Evolutionary conservation across 2,797 vertebrate species (phyloP).

Genomic region (Bovichtus variegatus): DNA sequence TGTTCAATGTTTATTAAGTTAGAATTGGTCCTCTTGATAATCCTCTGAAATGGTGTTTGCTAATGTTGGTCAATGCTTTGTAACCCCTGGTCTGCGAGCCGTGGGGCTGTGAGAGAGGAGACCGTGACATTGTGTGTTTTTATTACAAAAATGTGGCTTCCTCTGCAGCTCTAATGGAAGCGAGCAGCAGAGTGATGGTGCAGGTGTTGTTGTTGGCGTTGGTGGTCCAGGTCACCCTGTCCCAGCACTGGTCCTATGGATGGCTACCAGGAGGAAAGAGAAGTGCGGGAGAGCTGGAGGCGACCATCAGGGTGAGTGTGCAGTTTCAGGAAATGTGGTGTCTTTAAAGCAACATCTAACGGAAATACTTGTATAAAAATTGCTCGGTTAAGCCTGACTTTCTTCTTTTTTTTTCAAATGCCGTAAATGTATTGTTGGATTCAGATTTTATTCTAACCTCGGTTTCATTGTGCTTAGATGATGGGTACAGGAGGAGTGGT

Average conservation of each 20-base stretch:
- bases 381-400: background rate
- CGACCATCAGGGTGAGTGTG: conserved; percentile 81
- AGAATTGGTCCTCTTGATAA: conserved; percentile 61
- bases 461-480: conserved; percentile 76
- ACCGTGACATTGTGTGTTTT: conserved; percentile 57
- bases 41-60: conserved; percentile 52
- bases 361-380: conserved; percentile 14
- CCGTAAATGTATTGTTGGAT: conserved; percentile 18
- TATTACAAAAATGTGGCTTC: conserved; percentile 61
- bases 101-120: conserved; percentile 39
- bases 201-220: conserved; percentile 83
- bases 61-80: conserved; percentile 38
- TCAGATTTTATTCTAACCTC: conserved; percentile 22
- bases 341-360: conserved; percentile 24
- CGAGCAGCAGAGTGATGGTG: conserved; percentile 74
- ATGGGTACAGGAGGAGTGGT: conserved; percentile 82
- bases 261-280: conserved; percentile 88
- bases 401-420: background rate
- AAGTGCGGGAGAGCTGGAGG: conserved; percentile 84
- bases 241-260: conserved; percentile 88
- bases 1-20: conserved; percentile 57
- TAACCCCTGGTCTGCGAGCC: conserved; percentile 37
- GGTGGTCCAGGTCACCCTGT: conserved; percentile 80
- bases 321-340: conserved; percentile 37
- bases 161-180: conserved; percentile 80